Conservation (phyloP, 2,797 vertebrate genomes). For the Neosilurus hyrtlii region DNA sequence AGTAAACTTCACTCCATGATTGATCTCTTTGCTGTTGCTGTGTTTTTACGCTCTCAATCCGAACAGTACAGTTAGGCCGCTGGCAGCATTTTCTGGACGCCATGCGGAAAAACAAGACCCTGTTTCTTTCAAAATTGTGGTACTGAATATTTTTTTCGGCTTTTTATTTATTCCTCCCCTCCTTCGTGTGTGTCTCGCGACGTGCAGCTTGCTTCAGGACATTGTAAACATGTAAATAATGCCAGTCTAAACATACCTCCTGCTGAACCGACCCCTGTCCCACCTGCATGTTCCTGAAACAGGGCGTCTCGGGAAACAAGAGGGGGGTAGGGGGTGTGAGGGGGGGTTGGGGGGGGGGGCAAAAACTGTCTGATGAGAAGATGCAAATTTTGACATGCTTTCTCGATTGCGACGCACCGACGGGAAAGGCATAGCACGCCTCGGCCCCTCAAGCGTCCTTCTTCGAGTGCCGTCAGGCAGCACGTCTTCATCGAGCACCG, state of each 20-base stretch:
- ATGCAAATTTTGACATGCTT: not conserved
- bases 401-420: not conserved
- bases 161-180: slow-evolving; percentile 41
- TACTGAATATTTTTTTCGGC: slow-evolving; percentile 19
- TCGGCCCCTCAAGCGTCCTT: not conserved
- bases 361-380: too few species aligned
- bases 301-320: not conserved
- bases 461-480: not conserved
- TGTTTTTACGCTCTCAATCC: not conserved
- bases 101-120: not conserved
- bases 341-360: not conserved
- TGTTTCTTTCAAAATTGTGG: not conserved
- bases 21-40: slow-evolving; percentile 12
- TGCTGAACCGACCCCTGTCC: slow-evolving; percentile 43
- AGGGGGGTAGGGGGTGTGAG: too few species aligned
- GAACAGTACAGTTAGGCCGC: not conserved
- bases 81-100: not conserved
- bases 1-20: slow-evolving; percentile 33
- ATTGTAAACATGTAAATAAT: slow-evolving; percentile 76
- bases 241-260: slow-evolving; percentile 63
- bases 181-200: slow-evolving; percentile 33
- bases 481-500: not conserved
- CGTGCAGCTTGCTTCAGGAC: slow-evolving; percentile 61
- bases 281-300: slow-evolving; percentile 40
- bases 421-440: not conserved